Evolutionary conservation across 2,113 vertebrate species (phyloP).

Genomic region (Hirundichthys speculiger): DNA sequence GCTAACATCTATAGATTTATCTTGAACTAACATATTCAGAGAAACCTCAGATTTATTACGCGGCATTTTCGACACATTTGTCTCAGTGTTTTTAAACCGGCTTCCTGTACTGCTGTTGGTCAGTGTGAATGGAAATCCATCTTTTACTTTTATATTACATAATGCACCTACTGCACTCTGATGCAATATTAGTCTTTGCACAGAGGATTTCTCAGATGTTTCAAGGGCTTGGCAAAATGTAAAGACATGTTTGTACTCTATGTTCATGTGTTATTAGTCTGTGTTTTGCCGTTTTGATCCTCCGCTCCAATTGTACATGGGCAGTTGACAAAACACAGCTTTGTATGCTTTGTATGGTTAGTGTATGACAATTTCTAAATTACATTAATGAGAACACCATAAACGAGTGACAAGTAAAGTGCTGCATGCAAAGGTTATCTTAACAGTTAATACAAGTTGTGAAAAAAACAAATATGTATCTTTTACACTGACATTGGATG

Average conservation of each 20-base stretch:
- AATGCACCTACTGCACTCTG: constrained; percentile 2
- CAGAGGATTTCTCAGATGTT: neutral
- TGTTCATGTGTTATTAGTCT: neutral
- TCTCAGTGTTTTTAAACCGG: too few species aligned
- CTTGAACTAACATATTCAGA: too few species aligned
- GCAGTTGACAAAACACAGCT: neutral
- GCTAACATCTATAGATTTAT: too few species aligned
- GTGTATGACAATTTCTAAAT: neutral
- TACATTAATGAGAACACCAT: too few species aligned
- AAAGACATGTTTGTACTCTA: neutral
- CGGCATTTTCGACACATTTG: too few species aligned
- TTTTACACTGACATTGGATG: too few species aligned
- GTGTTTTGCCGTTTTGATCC: neutral
- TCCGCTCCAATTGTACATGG: neutral
- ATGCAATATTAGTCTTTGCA: neutral
- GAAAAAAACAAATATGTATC: too few species aligned
- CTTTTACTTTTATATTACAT: too few species aligned
- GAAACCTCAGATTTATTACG: too few species aligned
- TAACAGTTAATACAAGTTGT: too few species aligned
- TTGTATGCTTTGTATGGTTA: neutral
- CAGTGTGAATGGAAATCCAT: neutral
- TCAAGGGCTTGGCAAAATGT: neutral
- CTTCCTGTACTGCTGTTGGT: constrained; percentile 3
- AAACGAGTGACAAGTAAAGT: too few species aligned
- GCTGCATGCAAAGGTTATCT: too few species aligned